A percentile compares a stretch with the other conserved stretches of the same genome.
Conservation (phyloP, 2,888 invertebrate species). For the Abrostola tripartita region DNA sequence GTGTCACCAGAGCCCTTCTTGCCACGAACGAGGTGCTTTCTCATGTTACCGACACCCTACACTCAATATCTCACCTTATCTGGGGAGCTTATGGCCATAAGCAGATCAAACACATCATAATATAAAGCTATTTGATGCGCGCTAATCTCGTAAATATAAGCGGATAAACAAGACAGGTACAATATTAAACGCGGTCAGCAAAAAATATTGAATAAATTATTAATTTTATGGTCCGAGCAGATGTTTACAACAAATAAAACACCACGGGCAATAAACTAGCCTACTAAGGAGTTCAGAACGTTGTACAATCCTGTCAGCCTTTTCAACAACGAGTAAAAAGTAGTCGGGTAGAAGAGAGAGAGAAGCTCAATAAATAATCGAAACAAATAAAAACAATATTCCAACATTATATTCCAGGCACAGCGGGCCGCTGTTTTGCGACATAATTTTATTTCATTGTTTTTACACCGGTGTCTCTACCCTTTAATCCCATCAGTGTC, state of each 20-base stretch:
- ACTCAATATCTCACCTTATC: constrained; percentile 66
- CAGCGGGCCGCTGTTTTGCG: neutral
- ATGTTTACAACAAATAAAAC: constrained; percentile 24
- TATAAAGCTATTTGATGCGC: constrained; percentile 58
- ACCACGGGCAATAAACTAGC: neutral
- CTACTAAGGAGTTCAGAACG: constrained; percentile 4
- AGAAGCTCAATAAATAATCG: neutral
- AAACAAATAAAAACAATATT: neutral
- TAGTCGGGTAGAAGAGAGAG: neutral
- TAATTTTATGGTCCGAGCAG: constrained; percentile 8
- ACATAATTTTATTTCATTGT: neutral
- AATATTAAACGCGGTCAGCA: constrained; percentile 10
- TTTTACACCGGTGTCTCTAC: neutral
- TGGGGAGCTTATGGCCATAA: constrained; percentile 57
- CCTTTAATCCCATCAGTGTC: constrained; percentile 5
- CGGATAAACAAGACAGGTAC: constrained; percentile 29
- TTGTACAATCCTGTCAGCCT: neutral
- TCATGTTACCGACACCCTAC: constrained; percentile 70
- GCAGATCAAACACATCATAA: constrained; percentile 59
- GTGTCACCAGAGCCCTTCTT: constrained; percentile 61
- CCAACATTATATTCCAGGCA: neutral
- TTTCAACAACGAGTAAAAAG: neutral
- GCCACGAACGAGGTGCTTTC: constrained; percentile 53
- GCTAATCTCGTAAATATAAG: constrained; percentile 52
- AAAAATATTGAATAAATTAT: constrained; percentile 8